These are phyloP conservation scores for Geophilus truncorum DNA, from an alignment of 2,888 invertebrate species.

Conservation along the genomic window DNA sequence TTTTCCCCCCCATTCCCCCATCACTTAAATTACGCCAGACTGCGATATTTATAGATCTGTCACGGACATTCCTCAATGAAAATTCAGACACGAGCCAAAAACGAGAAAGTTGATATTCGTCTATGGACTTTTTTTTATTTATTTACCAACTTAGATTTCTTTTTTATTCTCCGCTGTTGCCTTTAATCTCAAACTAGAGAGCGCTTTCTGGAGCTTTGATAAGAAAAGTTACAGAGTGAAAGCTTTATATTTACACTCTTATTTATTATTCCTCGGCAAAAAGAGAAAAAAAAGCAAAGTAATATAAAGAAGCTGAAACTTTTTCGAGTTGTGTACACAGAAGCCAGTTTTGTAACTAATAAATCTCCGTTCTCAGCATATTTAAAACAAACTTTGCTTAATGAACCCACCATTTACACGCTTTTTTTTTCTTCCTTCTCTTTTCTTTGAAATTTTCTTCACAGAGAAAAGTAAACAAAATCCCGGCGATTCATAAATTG, in stretches of 20 bases:
- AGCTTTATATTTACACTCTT: conserved; percentile 8
- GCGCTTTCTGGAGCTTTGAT: not conserved
- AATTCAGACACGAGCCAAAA: conserved; percentile 17
- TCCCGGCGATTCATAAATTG: not conserved
- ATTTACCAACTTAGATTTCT: not conserved
- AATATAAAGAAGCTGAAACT: not conserved
- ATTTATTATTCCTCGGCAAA: not conserved
- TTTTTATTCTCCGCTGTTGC: not conserved
- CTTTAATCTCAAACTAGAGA: not conserved
- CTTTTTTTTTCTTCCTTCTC: not conserved
- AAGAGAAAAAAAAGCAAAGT: not conserved
- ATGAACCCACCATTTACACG: not conserved
- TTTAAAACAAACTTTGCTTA: not conserved
- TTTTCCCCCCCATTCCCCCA: not conserved
- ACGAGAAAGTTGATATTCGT: not conserved
- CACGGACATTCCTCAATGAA: conserved; percentile 7
- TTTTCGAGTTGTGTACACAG: not conserved
- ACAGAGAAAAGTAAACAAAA: not conserved
- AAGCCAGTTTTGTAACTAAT: not conserved
- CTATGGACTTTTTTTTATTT: not conserved
- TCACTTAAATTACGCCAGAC: conserved; percentile 2
- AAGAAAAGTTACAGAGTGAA: not conserved
- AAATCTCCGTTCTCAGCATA: not conserved
- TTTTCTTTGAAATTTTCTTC: no score
- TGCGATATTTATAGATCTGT: conserved; percentile 1